phyloP scores from a whole-genome alignment of 2,113 vertebrate species.

The Thryonomys swinderianus region DNA sequence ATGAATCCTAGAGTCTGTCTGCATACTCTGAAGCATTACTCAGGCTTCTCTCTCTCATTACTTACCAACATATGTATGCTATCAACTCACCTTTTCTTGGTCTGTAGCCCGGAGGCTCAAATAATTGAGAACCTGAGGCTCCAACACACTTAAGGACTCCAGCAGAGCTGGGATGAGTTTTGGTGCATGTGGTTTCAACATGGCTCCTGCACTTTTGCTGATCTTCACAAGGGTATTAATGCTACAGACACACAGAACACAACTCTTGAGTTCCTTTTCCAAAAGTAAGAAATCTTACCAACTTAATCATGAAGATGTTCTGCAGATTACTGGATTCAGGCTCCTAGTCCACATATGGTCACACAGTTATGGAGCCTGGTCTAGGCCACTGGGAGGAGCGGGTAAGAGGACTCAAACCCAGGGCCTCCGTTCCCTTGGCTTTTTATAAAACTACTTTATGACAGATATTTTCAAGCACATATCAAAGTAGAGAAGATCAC shows the following conservation, averaged over 20 bases:
- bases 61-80: background rate
- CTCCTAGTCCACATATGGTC: background rate
- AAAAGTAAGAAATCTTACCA: background rate
- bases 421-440: background rate
- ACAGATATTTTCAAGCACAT: background rate
- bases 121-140: constrained; percentile 98
- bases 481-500: background rate
- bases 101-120: constrained; percentile 97
- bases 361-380: background rate
- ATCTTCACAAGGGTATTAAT: constrained; percentile 99
- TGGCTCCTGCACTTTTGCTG: constrained; percentile 95
- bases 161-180: constrained; percentile 96
- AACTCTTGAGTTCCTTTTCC: background rate
- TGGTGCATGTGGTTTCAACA: constrained; percentile 95
- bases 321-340: background rate
- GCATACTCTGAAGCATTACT: background rate
- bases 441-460: background rate
- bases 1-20: background rate
- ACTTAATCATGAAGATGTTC: background rate
- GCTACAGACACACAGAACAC: constrained; percentile 83
- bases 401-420: background rate
- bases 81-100: constrained; percentile 95
- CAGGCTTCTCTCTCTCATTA: background rate
- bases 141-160: constrained; percentile 95
- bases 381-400: background rate